Conservation (phyloP, 1,140 invertebrate genomes). For the Matsumurasca onukii region DNA sequence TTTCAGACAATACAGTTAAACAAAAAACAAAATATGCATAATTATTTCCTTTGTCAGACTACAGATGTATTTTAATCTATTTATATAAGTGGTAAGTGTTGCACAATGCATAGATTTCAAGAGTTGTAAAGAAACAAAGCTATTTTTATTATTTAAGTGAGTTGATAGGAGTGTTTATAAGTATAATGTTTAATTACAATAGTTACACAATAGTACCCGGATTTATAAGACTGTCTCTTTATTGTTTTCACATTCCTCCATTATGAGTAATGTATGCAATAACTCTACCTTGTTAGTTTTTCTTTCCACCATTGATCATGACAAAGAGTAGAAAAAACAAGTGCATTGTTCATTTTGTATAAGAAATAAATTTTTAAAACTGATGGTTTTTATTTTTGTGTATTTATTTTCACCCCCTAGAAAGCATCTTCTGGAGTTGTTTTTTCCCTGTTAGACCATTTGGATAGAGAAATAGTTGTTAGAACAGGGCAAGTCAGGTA, state of each 20-base stretch:
- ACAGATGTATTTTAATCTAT: neutral
- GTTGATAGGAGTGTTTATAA: constrained; percentile 13
- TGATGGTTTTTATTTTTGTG: constrained; percentile 4
- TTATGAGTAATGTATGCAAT: constrained; percentile 4
- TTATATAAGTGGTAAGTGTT: constrained; percentile 12
- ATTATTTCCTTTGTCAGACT: too few relatives aligned
- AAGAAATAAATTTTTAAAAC: constrained; percentile 15
- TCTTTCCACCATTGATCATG: constrained; percentile 1
- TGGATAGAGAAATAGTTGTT: too few relatives aligned
- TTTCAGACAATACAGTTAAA: constrained; percentile 6
- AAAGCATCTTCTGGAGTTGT: too few relatives aligned
- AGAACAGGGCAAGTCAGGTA: too few relatives aligned
- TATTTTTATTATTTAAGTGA: constrained; percentile 28
- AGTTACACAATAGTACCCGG: constrained; percentile 15
- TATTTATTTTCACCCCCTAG: neutral
- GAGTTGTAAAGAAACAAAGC: constrained; percentile 12
- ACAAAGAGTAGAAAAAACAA: neutral
- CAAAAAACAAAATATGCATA: too few relatives aligned
- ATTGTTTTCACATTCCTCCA: constrained; percentile 9
- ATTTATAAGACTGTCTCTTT: constrained; percentile 14
- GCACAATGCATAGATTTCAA: constrained; percentile 12
- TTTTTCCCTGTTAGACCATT: too few relatives aligned
- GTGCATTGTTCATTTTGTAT: constrained; percentile 13
- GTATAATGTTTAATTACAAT: constrained; percentile 16
- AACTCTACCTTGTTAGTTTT: constrained; percentile 11